These are phyloP conservation scores for Rhineura floridana DNA, from an alignment of 2,113 vertebrate species.

Conservation along the genomic window DNA sequence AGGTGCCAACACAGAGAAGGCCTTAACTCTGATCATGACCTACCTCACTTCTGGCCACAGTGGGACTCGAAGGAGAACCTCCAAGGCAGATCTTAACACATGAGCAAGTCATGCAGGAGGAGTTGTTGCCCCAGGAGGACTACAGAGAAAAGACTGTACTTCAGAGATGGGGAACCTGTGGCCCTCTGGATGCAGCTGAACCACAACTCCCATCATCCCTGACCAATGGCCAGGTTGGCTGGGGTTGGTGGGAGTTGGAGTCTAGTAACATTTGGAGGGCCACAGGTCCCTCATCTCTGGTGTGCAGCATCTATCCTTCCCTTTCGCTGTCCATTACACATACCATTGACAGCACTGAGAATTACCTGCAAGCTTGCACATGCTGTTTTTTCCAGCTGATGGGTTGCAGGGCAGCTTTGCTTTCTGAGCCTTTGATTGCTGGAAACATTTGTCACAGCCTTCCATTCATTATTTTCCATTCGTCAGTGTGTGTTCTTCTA, in stretches of 20 bases:
- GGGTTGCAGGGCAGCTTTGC: not conserved
- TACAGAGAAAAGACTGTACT: too few relatives aligned
- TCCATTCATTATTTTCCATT: constrained; percentile 20
- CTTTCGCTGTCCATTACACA: not conserved
- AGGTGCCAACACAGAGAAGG: not conserved
- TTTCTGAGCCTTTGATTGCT: not conserved
- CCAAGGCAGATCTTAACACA: not conserved
- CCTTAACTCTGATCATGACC: not conserved
- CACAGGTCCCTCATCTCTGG: not conserved
- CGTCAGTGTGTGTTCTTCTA: constrained; percentile 25
- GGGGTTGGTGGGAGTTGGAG: too few relatives aligned
- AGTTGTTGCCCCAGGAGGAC: too few relatives aligned
- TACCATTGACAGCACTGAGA: not conserved
- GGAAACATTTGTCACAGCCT: constrained; percentile 17
- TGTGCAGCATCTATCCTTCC: not conserved
- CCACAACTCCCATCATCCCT: too few relatives aligned
- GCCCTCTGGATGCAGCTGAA: too few relatives aligned
- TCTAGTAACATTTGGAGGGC: too few relatives aligned
- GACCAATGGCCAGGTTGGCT: too few relatives aligned
- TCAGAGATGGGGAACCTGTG: too few relatives aligned
- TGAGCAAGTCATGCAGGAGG: not conserved
- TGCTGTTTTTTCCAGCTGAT: not conserved
- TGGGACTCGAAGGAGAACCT: not conserved
- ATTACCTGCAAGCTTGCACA: not conserved
- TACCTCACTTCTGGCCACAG: not conserved